phyloP scores from a whole-genome alignment of 2,797 vertebrate species.

The Mus caroli region DNA sequence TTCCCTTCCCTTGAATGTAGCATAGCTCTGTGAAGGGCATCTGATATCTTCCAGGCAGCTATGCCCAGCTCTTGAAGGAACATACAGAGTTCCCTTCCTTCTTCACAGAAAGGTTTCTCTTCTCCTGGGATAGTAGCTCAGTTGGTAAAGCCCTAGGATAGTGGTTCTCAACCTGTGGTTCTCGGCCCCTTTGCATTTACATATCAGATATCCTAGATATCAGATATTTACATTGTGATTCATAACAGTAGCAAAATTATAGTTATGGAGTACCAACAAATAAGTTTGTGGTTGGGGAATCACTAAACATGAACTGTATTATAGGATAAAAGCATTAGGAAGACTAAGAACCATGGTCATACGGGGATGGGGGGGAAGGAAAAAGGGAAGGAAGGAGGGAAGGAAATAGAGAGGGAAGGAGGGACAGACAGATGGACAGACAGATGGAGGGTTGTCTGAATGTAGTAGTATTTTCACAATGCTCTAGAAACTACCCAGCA shows the following conservation, averaged over 20 bases:
- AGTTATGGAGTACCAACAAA: neutral
- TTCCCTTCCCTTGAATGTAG: neutral
- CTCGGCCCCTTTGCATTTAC: neutral
- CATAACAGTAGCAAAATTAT: neutral
- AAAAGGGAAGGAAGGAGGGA: accelerated
- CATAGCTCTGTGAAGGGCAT: neutral
- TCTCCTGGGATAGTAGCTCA: neutral
- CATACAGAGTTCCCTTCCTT: constrained; percentile 3
- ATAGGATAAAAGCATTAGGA: neutral
- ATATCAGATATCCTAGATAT: neutral
- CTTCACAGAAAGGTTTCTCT: constrained; percentile 19
- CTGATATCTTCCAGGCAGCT: neutral
- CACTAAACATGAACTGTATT: neutral
- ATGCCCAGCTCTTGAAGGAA: neutral
- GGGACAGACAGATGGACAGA: neutral
- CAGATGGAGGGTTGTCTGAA: neutral
- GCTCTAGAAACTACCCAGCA: constrained; percentile 36
- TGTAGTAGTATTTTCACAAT: constrained; percentile 38
- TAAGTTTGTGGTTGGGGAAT: neutral
- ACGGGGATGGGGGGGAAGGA: accelerated
- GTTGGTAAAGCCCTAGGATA: neutral
- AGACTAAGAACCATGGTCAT: neutral
- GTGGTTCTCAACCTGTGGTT: neutral
- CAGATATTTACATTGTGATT: neutral
- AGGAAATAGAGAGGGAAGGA: neutral